Evolutionary conservation across 2,888 invertebrate genomes (phyloP), one percentile per base, ranked within the genome.

Genomic region (Yponomeuta cagnagella): DNA sequence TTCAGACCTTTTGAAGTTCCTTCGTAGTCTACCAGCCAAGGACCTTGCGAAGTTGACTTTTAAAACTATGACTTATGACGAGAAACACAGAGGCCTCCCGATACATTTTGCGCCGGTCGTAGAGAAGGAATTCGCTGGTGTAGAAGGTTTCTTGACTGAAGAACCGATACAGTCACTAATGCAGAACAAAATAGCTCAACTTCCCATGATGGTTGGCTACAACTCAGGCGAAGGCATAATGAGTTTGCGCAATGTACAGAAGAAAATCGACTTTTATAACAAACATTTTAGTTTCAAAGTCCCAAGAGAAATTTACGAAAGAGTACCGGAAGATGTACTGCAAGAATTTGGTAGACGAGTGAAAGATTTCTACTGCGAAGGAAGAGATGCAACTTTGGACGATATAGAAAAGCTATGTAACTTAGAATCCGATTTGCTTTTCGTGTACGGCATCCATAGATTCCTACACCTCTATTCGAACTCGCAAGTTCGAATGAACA

Each of bases 181-280:
- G 71, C 74, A 79, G 5, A 81, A 80, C 2, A 79, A 81, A 72
- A 71, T 82, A 0, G 80, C 76, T 66, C 78, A 80, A 72, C 81
- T 88, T 0, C 86, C 88, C 1, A 58, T 86, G 0, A 76, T 89
- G 74, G 73, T 80, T 0, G 88, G 88, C 6, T 87, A 85, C 74
- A 88, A 81, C 74, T 80, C 83, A 0, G 80, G 79, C 6, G 88
- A 88, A 77, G 87, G 86, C 0, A 68, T 88, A 3, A n/a, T 84
- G 1, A 73, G 81, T 68, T 69, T 82, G 1, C 73, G 76, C 48
- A 77, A 80, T 65, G 75, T 77, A 48, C 6, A 76, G 2, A 81
- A 78, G 2, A 85, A 82, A 75, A 48, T 78, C 0, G 74, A 79
- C 1, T 68, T 77, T 12, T 72, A 78, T 1, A 86, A 85, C 72